These are phyloP conservation scores for Colinus virginianus DNA, from an alignment of 2,113 vertebrate species.

Conservation along the genomic window DNA sequence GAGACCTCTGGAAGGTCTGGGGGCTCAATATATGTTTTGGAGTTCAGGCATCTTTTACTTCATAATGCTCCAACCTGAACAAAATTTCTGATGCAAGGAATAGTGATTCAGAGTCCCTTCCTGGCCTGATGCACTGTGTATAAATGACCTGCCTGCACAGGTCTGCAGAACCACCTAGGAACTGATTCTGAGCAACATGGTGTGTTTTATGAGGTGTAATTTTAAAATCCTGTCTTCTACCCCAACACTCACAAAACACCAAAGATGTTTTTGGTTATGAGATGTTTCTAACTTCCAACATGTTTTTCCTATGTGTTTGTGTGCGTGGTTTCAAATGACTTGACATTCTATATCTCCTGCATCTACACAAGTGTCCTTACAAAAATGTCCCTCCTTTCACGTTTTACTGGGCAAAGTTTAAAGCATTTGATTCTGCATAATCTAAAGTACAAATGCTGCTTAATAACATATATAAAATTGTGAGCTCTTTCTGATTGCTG, in stretches of 20 bases:
- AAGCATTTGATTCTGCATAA: background rate
- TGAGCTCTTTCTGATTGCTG: background rate
- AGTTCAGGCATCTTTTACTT: background rate
- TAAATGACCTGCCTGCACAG: background rate
- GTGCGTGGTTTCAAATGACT: background rate
- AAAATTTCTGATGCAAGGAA: background rate
- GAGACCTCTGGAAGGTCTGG: background rate
- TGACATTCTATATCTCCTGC: background rate
- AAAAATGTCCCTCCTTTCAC: slow-evolving; percentile 12
- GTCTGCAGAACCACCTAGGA: background rate
- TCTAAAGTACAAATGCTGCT: background rate
- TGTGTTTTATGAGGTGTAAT: background rate
- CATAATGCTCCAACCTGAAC: background rate
- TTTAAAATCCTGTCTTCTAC: slow-evolving; percentile 6
- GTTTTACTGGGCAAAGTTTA: background rate
- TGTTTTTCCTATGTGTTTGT: background rate
- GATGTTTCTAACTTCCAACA: background rate
- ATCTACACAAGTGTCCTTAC: background rate
- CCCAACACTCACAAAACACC: background rate
- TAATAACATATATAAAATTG: background rate
- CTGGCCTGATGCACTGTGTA: background rate
- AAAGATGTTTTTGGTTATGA: background rate
- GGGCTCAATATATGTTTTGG: background rate
- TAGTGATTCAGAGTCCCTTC: background rate
- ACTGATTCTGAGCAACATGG: background rate